Base-by-base conservation (phyloP, 2,113 vertebrate species). In the Lota lota region DNA sequence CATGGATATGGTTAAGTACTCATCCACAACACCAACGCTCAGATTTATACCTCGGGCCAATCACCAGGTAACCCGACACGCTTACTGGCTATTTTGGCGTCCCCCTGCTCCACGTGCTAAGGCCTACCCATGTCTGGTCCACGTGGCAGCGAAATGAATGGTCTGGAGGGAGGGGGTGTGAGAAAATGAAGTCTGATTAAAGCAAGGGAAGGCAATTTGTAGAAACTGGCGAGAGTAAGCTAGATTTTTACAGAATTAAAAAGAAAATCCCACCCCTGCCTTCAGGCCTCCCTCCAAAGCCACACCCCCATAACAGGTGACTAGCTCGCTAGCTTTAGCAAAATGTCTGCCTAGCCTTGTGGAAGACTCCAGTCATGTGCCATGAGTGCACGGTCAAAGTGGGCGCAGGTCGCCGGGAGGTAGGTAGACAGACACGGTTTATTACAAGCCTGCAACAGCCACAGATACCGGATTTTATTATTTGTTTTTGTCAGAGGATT, bases 191-290 rank as follows among this genome's bases (percentile, higher is more conserved):
- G 77, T 74, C 28, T 33, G 28, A 33, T 33, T 33, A 33, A 62
- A 64, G 2, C 33, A 17, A 15, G 61, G 56, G 59, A 22, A 6
- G 19, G 50, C 21, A 33, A 6, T 33, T 24, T 47, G 59, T 21
- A 19, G 18, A 63, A 17, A 4, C n/a, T 56, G 20, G 18, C 28
- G 1, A 22, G 18, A 22, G 33, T 62, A 66, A 59, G 60, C 17
- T 68, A 19, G 73, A 65, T 60, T 76, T 67, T 73, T 60, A 79
- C 67, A 66, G 63, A 77, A 33, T 33, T 70, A 50, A 50, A 65
- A 18, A 17, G 40, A n/a, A 54, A 67, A 66, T 4, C 28, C 28
- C 4, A 33, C 28, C 7, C 4, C 4, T 33, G 28, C 28, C 28
- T 33, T 33, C 28, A 33, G 28, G 28, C 28, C 6, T 28, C 28